A percentile compares a stretch with the other conserved stretches of the same genome.
phyloP scores from a whole-genome alignment of 2,797 vertebrate species.

The Mastacembelus armatus region DNA sequence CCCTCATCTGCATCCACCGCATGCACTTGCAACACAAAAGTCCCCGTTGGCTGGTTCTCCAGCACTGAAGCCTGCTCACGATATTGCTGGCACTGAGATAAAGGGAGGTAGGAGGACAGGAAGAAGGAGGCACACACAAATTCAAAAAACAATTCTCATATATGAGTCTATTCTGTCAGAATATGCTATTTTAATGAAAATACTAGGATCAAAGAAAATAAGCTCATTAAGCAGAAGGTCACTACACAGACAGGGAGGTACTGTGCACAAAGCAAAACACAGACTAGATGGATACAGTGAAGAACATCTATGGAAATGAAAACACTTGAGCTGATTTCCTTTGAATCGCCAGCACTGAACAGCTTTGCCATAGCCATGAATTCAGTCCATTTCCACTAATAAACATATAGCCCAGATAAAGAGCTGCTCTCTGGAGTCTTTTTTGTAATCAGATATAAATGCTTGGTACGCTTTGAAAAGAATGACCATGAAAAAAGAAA shows the following conservation, averaged over 20 bases:
- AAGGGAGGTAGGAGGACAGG: conserved; percentile 3
- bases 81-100: conserved; percentile 88
- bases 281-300: conserved; percentile 38
- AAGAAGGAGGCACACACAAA: conserved; percentile 37
- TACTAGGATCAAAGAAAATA: conserved; percentile 57
- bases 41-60: conserved; percentile 92
- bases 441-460: conserved; percentile 64
- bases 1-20: conserved; percentile 92
- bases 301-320: conserved; percentile 38
- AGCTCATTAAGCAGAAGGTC: conserved; percentile 62
- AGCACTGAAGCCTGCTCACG: conserved; percentile 87
- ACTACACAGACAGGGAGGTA: conserved; percentile 22
- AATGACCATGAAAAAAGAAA: conserved; percentile 65
- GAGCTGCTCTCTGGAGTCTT: conserved; percentile 57
- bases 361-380: conserved; percentile 51
- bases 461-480: conserved; percentile 51
- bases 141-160: conserved; percentile 22
- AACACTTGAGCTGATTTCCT: conserved; percentile 57
- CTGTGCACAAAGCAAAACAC: conserved; percentile 32
- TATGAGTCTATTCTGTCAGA: conserved; percentile 11
- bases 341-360: conserved; percentile 55
- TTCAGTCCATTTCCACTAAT: conserved; percentile 62
- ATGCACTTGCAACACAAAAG: conserved; percentile 90
- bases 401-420: conserved; percentile 70
- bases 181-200: conserved; percentile 50